Percentiles rank a stretch among this genome's conserved stretches.
Evolutionary conservation across 2,113 vertebrate species (phyloP).

Genomic region (Erythrolamprus reginae): DNA sequence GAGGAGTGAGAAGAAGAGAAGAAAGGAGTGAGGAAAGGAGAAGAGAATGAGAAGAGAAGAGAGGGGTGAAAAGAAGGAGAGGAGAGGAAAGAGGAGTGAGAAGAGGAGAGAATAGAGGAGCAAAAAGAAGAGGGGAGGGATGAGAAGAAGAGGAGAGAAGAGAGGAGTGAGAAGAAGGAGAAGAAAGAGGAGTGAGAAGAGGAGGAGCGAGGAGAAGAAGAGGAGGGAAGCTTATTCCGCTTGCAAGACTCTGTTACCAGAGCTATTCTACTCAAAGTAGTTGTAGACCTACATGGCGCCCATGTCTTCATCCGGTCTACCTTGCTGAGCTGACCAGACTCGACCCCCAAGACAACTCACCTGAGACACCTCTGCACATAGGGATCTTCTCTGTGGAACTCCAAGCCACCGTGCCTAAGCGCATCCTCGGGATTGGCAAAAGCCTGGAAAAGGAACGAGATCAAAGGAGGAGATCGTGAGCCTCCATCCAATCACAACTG

Average conservation of each 20-base stretch:
- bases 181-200: no score
- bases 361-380: constrained; percentile 86
- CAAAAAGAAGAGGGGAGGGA: no score
- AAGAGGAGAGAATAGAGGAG: no score
- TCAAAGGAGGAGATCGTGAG: not conserved
- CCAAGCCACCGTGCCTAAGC: constrained; percentile 80
- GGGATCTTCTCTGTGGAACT: constrained; percentile 75
- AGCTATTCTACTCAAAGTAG: not conserved
- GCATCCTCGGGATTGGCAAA: constrained; percentile 93
- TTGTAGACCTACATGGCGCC: not conserved
- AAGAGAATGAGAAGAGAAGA: no score
- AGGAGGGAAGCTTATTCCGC: not conserved
- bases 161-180: not conserved
- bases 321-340: not conserved
- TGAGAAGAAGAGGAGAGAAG: not conserved
- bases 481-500: no score
- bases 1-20: no score
- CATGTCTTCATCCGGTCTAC: not conserved
- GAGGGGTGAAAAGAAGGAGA: no score
- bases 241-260: not conserved
- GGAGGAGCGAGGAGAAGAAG: not conserved
- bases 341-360: constrained; percentile 51
- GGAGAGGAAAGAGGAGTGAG: accelerated
- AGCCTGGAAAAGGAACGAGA: constrained; percentile 70
- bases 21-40: no score